Conservation (phyloP, 2,797 vertebrate genomes). For the Cryptoblepharus egeriae region DNA sequence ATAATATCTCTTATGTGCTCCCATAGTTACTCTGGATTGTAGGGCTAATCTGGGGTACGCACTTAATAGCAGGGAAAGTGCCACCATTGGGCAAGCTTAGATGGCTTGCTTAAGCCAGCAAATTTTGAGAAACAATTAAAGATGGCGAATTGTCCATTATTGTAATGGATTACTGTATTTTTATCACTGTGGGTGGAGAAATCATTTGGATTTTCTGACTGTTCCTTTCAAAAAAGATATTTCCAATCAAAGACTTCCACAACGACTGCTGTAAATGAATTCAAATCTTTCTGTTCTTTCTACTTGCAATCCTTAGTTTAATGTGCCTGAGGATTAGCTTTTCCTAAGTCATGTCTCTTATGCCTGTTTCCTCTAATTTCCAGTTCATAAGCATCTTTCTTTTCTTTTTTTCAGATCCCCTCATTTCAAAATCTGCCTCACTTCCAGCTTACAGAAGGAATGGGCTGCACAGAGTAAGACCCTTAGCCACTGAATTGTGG, state of each 20-base stretch:
- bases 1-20: too few relatives aligned
- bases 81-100: neutral
- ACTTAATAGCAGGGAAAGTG: neutral
- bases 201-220: neutral
- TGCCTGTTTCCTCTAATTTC: neutral
- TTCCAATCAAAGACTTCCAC: neutral
- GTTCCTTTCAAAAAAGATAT: neutral
- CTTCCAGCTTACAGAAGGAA: conserved; percentile 93
- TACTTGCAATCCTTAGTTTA: neutral
- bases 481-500: conserved; percentile 5
- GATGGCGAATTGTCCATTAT: neutral
- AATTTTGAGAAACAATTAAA: neutral
- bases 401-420: conserved; percentile 83
- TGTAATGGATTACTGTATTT: neutral
- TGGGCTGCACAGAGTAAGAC: conserved; percentile 89
- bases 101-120: neutral
- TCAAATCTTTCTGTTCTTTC: neutral
- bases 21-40: too few relatives aligned
- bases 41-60: neutral
- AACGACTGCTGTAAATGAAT: neutral
- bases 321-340: neutral
- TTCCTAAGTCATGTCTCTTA: neutral
- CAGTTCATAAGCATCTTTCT: neutral
- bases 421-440: conserved; percentile 91
- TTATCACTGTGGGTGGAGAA: neutral